phyloP scores from a whole-genome alignment of 1,140 invertebrate species.

The Physella acuta region DNA sequence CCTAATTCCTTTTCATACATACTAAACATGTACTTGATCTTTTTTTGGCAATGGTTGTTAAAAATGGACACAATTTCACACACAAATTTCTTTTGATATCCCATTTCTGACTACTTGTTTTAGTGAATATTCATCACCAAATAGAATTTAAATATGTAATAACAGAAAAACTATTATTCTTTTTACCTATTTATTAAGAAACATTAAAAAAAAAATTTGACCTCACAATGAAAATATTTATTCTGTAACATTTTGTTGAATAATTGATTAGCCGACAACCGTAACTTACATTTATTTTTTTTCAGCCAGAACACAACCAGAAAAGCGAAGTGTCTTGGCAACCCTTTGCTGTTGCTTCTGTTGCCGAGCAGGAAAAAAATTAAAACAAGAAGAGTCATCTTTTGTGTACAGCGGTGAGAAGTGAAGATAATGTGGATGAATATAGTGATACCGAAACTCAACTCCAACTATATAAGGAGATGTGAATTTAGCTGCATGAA shows the following conservation, averaged over 20 bases:
- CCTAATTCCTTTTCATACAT: too few relatives aligned
- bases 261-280: neutral
- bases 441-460: too few relatives aligned
- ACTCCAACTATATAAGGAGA: too few relatives aligned
- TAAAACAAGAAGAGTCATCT: neutral
- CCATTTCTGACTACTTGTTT: too few relatives aligned
- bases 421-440: neutral
- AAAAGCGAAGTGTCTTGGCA: neutral
- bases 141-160: neutral
- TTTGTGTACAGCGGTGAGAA: neutral
- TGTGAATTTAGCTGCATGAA: too few relatives aligned
- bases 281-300: neutral
- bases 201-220: neutral
- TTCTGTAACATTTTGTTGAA: neutral
- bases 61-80: too few relatives aligned
- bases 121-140: too few relatives aligned
- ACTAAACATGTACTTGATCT: too few relatives aligned
- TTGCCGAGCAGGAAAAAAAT: neutral
- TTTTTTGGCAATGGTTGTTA: too few relatives aligned
- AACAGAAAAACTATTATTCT: neutral
- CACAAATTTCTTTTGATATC: too few relatives aligned
- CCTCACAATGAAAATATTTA: neutral
- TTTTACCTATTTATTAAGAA: neutral
- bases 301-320: neutral
- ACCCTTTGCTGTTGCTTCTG: neutral